Percentiles rank a stretch among this genome's conserved stretches.
Conservation (phyloP, 2,113 vertebrate genomes). For the Plecturocebus donacophilus region DNA sequence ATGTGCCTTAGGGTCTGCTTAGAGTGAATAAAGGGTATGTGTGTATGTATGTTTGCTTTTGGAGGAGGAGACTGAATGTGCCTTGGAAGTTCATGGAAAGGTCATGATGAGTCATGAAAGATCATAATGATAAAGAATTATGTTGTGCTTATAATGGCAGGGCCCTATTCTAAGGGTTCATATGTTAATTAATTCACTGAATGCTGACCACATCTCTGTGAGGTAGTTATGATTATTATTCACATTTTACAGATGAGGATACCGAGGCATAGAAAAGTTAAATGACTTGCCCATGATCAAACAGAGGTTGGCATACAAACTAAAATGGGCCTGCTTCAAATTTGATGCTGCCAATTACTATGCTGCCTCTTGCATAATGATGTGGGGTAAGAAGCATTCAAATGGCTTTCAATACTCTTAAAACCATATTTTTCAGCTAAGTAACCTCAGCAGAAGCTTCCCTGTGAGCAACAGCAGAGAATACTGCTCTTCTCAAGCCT, state of each 20-base stretch:
- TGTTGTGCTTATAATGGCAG: not conserved
- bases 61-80: not conserved
- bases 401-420: not conserved
- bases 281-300: not conserved
- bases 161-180: not conserved
- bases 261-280: not conserved
- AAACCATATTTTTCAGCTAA: not conserved
- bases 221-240: slow-evolving; percentile 4
- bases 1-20: not conserved
- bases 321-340: not conserved
- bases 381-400: not conserved
- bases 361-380: not conserved
- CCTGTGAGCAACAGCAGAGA: not conserved
- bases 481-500: not conserved
- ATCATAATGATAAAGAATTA: not conserved
- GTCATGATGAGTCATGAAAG: not conserved
- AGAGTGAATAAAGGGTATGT: not conserved
- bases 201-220: not conserved
- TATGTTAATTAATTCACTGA: not conserved
- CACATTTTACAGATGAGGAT: not conserved
- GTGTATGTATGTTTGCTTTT: not conserved
- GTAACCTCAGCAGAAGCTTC: not conserved
- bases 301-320: not conserved
- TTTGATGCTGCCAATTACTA: not conserved
- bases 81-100: not conserved